Evolutionary conservation across 1,140 invertebrate genomes (phyloP).

Genomic region (Drosophila teissieri): DNA sequence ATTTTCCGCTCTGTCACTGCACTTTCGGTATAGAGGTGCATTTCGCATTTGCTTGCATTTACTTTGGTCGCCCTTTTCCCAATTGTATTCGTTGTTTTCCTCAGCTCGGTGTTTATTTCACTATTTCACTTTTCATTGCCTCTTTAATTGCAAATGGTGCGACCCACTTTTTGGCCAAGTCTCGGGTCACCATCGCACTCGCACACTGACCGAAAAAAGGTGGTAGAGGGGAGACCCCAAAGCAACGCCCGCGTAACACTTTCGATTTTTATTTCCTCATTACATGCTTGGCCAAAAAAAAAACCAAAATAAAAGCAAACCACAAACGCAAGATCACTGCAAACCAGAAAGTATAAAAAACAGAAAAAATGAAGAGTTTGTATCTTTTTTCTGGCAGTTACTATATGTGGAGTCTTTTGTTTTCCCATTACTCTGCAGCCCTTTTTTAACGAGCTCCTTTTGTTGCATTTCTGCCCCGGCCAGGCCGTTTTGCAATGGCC

Average conservation of each 20-base stretch:
- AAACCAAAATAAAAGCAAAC: conserved; percentile 31
- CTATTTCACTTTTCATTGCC: conserved; percentile 67
- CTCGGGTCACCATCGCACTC: conserved; percentile 47
- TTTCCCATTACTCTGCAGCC: conserved; percentile 53
- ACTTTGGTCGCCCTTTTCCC: conserved; percentile 60
- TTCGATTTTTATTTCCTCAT: conserved; percentile 79
- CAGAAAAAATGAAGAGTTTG: conserved; percentile 56
- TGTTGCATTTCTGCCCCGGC: conserved; percentile 51
- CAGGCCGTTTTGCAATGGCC: conserved; percentile 45
- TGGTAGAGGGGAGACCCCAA: conserved; percentile 51
- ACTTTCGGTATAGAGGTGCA: conserved; percentile 20
- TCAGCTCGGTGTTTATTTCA: conserved; percentile 41
- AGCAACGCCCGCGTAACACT: conserved; percentile 73
- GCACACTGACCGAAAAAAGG: conserved; percentile 13
- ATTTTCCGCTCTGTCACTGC: conserved; percentile 35
- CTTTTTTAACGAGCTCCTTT: conserved; percentile 48
- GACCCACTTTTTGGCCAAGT: conserved; percentile 62
- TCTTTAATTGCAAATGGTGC: conserved; percentile 72
- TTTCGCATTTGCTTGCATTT: conserved; percentile 65
- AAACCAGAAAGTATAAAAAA: conserved; percentile 19
- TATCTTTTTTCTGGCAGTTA: conserved; percentile 31
- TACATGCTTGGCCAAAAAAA: conserved; percentile 50
- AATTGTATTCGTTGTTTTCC: conserved; percentile 59
- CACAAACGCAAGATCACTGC: conserved; percentile 43
- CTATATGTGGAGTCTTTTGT: conserved; percentile 42